Percentiles rank a stretch among this genome's conserved stretches.
Conservation (phyloP, 2,888 invertebrate genomes). For the Xanthia togata region DNA sequence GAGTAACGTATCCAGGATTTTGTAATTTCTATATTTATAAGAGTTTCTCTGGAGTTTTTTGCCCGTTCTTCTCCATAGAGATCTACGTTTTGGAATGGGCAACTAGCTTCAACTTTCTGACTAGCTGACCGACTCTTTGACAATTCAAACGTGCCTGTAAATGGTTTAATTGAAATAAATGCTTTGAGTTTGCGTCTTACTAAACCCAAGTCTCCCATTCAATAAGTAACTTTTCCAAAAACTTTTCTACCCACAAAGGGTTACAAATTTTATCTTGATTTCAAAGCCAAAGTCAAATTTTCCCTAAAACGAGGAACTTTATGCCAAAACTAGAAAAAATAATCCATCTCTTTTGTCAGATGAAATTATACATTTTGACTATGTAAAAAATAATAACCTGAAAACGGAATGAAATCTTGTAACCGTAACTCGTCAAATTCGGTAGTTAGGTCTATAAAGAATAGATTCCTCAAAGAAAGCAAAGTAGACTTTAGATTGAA, state of each 20-base stretch:
- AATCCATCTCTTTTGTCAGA: not conserved
- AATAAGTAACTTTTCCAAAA: not conserved
- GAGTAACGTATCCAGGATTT: no score
- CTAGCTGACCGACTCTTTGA: no score
- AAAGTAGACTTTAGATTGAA: not conserved
- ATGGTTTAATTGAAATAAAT: no score
- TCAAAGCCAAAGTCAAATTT: no score
- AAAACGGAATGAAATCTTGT: not conserved
- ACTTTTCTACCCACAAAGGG: not conserved
- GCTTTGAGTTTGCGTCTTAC: not conserved
- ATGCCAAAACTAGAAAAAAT: not conserved
- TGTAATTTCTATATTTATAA: no score
- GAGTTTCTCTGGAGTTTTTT: no score
- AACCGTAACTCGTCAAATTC: not conserved
- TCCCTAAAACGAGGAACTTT: not conserved
- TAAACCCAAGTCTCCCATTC: not conserved
- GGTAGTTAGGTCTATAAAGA: not conserved
- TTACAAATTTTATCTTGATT: not conserved
- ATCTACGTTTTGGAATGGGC: no score
- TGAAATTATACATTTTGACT: not conserved
- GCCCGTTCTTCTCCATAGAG: no score
- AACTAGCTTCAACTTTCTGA: no score
- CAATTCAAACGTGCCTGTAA: no score
- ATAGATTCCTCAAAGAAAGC: not conserved
- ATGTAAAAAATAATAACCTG: not conserved